phyloP scores from a whole-genome alignment of 2,888 invertebrate genomes.

The Cerastis rubricosa region DNA sequence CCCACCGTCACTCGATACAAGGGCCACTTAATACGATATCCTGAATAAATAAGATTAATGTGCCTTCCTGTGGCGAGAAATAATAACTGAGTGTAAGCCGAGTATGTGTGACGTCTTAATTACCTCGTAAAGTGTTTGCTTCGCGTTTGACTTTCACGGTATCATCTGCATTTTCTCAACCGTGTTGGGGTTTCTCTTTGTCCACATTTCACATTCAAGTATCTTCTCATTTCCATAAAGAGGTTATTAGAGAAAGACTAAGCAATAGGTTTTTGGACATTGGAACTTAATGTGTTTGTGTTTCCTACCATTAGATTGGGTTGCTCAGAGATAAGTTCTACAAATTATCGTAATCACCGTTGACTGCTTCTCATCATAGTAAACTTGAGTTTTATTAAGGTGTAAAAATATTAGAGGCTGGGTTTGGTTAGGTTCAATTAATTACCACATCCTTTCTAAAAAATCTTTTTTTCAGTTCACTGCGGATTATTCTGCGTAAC shows the following conservation, averaged over 20 bases:
- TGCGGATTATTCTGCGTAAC: neutral
- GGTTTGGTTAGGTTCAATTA: neutral
- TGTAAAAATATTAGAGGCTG: neutral
- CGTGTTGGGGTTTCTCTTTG: neutral
- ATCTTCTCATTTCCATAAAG: neutral
- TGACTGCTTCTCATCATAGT: neutral
- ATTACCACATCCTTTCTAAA: neutral
- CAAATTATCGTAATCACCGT: neutral
- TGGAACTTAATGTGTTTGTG: neutral
- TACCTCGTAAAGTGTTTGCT: constrained; percentile 48
- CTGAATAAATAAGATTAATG: constrained; percentile 64
- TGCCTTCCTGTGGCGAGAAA: constrained; percentile 38
- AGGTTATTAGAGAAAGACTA: neutral
- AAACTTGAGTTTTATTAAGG: neutral
- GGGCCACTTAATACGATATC: constrained; percentile 55
- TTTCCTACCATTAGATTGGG: neutral
- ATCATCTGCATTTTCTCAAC: constrained; percentile 5
- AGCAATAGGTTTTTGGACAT: neutral
- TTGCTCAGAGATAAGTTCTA: neutral
- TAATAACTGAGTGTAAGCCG: constrained; percentile 50
- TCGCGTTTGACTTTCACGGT: constrained; percentile 11
- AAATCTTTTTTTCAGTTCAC: neutral
- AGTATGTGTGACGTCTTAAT: constrained; percentile 54
- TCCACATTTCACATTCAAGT: neutral
- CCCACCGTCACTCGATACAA: constrained; percentile 52